Evolutionary conservation across 2,113 vertebrate genomes (phyloP).

Genomic region (Phoxinus phoxinus): DNA sequence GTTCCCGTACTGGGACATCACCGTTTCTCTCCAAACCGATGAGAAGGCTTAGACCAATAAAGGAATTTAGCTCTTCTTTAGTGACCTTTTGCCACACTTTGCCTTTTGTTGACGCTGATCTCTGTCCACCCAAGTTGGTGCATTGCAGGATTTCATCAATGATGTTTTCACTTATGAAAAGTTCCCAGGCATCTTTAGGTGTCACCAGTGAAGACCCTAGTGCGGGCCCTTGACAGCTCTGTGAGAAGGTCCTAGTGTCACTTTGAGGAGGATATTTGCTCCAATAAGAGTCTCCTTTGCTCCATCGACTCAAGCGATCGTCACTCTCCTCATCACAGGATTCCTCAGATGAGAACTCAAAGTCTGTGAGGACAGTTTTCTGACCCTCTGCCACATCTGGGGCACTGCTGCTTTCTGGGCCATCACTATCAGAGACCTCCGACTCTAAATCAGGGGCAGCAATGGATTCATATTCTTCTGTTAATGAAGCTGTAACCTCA

Average conservation of each 20-base stretch:
- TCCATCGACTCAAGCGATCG: not conserved
- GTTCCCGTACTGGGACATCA: not conserved
- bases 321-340: not conserved
- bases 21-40: not conserved
- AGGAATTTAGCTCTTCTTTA: slow-evolving; percentile 12
- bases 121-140: slow-evolving; percentile 15
- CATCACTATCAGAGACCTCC: not conserved
- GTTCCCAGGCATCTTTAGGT: slow-evolving; percentile 32
- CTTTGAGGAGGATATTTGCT: slow-evolving; percentile 9
- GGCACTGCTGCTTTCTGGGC: too few species aligned
- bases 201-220: not conserved
- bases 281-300: slow-evolving; percentile 14
- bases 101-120: not conserved
- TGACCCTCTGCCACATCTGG: not conserved
- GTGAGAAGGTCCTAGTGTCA: not conserved
- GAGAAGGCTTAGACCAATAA: not conserved
- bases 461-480: slow-evolving; percentile 10
- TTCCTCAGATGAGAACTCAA: slow-evolving; percentile 7
- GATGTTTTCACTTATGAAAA: slow-evolving; percentile 45
- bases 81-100: not conserved
- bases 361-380: not conserved
- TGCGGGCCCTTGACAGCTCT: not conserved
- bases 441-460: not conserved
- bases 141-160: slow-evolving; percentile 42
- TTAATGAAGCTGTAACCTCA: not conserved